Conservation (phyloP, 2,888 invertebrate genomes). For the Nasonia oneida region DNA sequence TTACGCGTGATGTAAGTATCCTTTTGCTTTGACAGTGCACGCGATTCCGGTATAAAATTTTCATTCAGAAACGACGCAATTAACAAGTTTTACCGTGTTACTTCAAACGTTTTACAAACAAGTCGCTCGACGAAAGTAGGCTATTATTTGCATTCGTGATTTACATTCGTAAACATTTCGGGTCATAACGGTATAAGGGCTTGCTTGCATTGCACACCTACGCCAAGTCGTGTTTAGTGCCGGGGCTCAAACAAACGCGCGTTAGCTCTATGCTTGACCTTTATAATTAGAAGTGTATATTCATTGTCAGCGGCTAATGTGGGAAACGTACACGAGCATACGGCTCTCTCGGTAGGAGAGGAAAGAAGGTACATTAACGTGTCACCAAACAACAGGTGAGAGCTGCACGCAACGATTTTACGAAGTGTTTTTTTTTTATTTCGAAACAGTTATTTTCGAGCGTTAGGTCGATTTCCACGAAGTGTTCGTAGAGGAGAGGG, state of each 20-base stretch:
- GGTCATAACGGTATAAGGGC: not conserved
- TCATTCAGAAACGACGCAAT: too few relatives aligned
- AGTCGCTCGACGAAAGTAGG: not conserved
- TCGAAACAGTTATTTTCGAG: not conserved
- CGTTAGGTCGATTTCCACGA: not conserved
- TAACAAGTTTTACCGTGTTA: not conserved
- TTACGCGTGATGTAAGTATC: too few relatives aligned
- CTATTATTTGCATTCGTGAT: constrained; percentile 9
- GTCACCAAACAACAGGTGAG: not conserved
- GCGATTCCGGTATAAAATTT: too few relatives aligned
- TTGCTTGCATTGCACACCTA: not conserved
- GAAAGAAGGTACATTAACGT: not conserved
- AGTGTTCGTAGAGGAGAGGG: not conserved
- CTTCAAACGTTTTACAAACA: not conserved
- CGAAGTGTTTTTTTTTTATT: not conserved
- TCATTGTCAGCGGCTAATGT: constrained; percentile 18
- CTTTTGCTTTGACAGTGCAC: too few relatives aligned
- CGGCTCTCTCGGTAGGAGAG: not conserved
- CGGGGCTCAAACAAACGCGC: not conserved
- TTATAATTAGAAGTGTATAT: constrained; percentile 7
- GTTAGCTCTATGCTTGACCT: not conserved
- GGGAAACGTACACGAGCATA: not conserved
- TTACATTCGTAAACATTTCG: constrained; percentile 9
- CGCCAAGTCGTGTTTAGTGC: not conserved
- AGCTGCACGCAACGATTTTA: not conserved